Evolutionary conservation across 2,888 invertebrate species (phyloP), one percentile per base, ranked within the genome.

Genomic region (Apodemia duryi): DNA sequence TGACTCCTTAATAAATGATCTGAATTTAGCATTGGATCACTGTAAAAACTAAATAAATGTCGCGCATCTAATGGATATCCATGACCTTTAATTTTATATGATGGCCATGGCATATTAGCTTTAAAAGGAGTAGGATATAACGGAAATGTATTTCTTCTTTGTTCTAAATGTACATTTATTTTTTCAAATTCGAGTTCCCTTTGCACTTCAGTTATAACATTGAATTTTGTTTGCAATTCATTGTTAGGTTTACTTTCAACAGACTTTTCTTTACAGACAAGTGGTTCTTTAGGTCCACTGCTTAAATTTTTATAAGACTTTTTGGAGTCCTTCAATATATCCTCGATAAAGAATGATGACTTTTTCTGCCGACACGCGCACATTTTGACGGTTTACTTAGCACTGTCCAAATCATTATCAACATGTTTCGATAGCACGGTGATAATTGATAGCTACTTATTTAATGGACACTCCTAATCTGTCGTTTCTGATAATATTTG

Each of bases 371-470:
- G 86, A 81, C 90, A 89, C 75, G 89, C 91, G 80, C 90, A 91
- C 91, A 91, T 91, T 74, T 64, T 79, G 82, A 70, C 74, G 75
- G 80, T 69, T 73, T 76, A 79, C 69, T 79, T 72, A 72, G 75
- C 72, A 89, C 89, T 89, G 88, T 81, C 85, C 81, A 86, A 87
- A 78, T 79, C 73, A 73, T 86, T 88, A 89, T 88, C 86, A 71
- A 76, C 75, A 75, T 77, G 82, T 84, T 85, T 84, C 84, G 80
- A 79, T 76, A 77, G 75, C 76, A 79, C 74, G 72, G 74, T 73
- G 74, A 81, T 88, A 90, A 90, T 91, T 89, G 90, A 89, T 90
- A 88, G 86, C 86, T 86, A 85, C 85, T 86, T 84, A 85, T 86
- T 88, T 86, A 88, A 87, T 88, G 88, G 87, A 85, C 81, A 80